phyloP scores from a whole-genome alignment of 2,113 vertebrate genomes.

The Syngnathus scovelli region DNA sequence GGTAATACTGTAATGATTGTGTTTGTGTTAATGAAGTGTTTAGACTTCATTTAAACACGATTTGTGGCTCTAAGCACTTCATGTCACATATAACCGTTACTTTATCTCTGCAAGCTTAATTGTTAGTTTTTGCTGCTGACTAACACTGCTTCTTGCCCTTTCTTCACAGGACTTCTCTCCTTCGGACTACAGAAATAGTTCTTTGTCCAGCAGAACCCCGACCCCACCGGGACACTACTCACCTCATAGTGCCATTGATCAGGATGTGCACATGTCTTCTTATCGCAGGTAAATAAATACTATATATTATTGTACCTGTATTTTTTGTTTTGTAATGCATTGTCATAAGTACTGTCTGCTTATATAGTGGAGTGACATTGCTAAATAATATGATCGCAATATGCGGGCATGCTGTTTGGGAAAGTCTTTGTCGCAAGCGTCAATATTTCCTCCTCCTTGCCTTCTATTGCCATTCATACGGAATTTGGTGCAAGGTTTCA shows the following conservation, averaged over 20 bases:
- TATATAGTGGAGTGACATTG: neutral
- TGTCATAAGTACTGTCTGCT: too few species aligned
- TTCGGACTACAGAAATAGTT: constrained; percentile 65
- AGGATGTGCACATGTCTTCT: constrained; percentile 61
- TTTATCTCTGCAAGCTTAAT: neutral
- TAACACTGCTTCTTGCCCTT: constrained; percentile 10
- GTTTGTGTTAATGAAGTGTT: neutral
- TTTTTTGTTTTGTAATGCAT: neutral
- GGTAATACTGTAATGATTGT: neutral
- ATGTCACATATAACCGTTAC: neutral
- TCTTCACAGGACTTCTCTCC: constrained; percentile 61
- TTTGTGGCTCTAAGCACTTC: neutral
- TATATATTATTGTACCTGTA: neutral
- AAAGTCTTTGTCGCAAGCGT: too few species aligned
- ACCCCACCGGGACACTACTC: constrained; percentile 72
- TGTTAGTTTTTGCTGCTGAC: constrained; percentile 1
- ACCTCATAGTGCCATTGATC: constrained; percentile 66
- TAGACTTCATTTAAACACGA: neutral
- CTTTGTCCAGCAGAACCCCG: constrained; percentile 68
- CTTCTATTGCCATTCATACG: too few species aligned
- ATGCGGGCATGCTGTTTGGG: too few species aligned
- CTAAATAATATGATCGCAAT: neutral
- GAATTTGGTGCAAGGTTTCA: too few species aligned
- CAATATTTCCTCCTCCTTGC: too few species aligned
- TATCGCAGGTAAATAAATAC: constrained; percentile 62